Percentiles rank a stretch among this genome's conserved stretches.
Evolutionary conservation across 2,797 vertebrate genomes (phyloP).

Genomic region (Rhabdophis nuchalis): DNA sequence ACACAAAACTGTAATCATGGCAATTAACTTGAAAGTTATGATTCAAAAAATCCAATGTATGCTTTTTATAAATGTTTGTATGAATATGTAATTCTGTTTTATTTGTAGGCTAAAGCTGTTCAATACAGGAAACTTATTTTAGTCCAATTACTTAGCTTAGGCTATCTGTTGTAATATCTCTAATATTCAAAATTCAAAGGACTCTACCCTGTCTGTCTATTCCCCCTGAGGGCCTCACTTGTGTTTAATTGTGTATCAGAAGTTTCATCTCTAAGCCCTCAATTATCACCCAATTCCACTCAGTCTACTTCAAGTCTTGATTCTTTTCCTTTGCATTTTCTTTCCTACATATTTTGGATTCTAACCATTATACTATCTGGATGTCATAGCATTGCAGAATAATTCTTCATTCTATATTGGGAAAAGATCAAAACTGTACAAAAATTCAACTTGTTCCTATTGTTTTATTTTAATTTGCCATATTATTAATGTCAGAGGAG

Average conservation of each 20-base stretch:
- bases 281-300: not conserved
- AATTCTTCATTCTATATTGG: too few species aligned
- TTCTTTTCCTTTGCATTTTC: not conserved
- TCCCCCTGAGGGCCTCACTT: not conserved
- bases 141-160: conserved; percentile 24
- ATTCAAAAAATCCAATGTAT: conserved; percentile 36
- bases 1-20: conserved; percentile 16
- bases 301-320: not conserved
- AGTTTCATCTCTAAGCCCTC: not conserved
- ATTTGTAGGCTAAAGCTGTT: conserved; percentile 30
- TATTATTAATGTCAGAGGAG: not conserved
- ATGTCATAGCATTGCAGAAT: not conserved
- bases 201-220: not conserved
- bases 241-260: not conserved
- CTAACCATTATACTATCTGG: not conserved
- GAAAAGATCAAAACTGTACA: too few species aligned
- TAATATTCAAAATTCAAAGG: not conserved
- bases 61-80: conserved; percentile 28
- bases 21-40: conserved; percentile 10
- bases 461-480: not conserved
- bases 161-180: not conserved
- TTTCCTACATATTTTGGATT: not conserved
- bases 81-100: conserved; percentile 11
- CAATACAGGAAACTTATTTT: conserved; percentile 23
- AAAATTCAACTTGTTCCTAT: not conserved